Conservation (phyloP, 2,888 invertebrate genomes). For the Orchesella flavescens region DNA sequence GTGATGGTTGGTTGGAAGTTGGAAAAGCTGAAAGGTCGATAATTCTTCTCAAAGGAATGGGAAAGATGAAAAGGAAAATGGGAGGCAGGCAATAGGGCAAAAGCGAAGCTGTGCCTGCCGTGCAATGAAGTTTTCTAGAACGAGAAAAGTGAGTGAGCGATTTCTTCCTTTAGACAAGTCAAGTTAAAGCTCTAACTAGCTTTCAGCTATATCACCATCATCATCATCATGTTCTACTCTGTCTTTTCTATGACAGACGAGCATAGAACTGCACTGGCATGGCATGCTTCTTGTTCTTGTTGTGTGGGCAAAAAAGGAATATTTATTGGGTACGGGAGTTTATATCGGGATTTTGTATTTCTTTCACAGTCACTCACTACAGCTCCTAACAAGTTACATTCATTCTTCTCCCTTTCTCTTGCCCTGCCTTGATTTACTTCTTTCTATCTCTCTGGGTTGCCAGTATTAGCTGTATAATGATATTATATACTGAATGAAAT, state of each 20-base stretch:
- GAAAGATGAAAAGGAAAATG: conserved; percentile 52
- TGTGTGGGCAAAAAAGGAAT: conserved; percentile 49
- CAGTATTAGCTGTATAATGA: neutral
- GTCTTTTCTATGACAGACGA: conserved; percentile 26
- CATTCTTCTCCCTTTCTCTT: neutral
- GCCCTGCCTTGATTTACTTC: conserved; percentile 8
- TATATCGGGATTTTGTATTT: conserved; percentile 41
- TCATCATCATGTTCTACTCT: conserved; percentile 30
- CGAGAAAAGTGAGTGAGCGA: conserved; percentile 37
- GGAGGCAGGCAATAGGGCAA: conserved; percentile 50
- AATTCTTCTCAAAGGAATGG: conserved; percentile 58
- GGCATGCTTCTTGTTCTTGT: conserved; percentile 28
- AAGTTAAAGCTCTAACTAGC: conserved; percentile 31
- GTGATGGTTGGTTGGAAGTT: neutral
- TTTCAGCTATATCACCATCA: conserved; percentile 42
- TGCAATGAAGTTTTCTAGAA: neutral
- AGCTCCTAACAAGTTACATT: neutral
- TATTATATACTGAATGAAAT: conserved; percentile 9
- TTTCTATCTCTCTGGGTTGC: conserved; percentile 10
- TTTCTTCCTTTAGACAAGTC: conserved; percentile 47
- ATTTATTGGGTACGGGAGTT: conserved; percentile 47
- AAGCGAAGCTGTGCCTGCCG: neutral
- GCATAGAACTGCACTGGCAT: conserved; percentile 21
- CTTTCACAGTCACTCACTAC: conserved; percentile 6
- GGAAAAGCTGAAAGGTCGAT: conserved; percentile 61